These are phyloP conservation scores for Hypercompe scribonia DNA, from an alignment of 2,888 invertebrate genomes.

Conservation along the genomic window DNA sequence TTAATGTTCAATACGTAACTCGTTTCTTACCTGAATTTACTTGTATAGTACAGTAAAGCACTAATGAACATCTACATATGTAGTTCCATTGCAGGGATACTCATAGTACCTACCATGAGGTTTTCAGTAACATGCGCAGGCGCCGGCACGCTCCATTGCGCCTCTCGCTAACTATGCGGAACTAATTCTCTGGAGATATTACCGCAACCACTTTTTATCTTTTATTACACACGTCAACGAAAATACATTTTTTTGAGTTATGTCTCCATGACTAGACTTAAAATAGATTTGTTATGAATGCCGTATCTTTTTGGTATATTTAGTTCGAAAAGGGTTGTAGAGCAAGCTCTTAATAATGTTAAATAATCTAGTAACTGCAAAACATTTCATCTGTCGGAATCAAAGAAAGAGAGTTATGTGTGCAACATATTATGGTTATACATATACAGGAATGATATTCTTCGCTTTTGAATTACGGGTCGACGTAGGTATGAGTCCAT, in stretches of 20 bases:
- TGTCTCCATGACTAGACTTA: slow-evolving; percentile 44
- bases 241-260: slow-evolving; percentile 59
- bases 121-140: slow-evolving; percentile 58
- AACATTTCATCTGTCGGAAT: neutral
- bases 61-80: neutral
- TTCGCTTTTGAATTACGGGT: too few species aligned
- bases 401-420: too few species aligned
- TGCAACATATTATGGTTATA: too few species aligned
- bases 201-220: slow-evolving; percentile 69
- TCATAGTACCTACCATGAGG: slow-evolving; percentile 7
- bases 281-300: slow-evolving; percentile 19
- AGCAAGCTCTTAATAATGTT: slow-evolving; percentile 25
- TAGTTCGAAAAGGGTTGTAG: slow-evolving; percentile 24
- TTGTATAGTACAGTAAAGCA: neutral
- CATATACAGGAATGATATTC: too few species aligned
- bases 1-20: neutral
- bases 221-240: slow-evolving; percentile 65
- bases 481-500: too few species aligned
- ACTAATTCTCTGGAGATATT: slow-evolving; percentile 75
- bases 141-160: slow-evolving; percentile 71
- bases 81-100: neutral
- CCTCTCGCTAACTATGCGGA: slow-evolving; percentile 77
- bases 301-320: slow-evolving; percentile 43
- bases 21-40: neutral
- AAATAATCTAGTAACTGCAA: slow-evolving; percentile 13